These are phyloP conservation scores for Gymnopithys bicolor DNA, from an alignment of 2,797 vertebrate genomes.

Conservation along the genomic window DNA sequence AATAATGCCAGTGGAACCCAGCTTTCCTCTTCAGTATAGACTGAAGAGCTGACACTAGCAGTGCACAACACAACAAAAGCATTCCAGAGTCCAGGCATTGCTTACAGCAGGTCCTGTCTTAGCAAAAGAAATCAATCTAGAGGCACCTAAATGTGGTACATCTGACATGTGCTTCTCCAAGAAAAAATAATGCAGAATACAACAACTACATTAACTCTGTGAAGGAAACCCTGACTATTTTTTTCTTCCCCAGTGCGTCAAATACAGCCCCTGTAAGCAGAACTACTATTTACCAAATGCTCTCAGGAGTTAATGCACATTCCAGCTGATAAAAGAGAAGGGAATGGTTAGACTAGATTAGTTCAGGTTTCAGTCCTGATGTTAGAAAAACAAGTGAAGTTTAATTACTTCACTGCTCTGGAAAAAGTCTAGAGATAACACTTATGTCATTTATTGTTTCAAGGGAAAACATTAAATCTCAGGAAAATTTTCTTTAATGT, in stretches of 20 bases:
- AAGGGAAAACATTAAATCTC: slow-evolving; percentile 47
- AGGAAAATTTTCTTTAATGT: slow-evolving; percentile 42
- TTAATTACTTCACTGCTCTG: slow-evolving; percentile 42
- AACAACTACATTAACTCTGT: not conserved
- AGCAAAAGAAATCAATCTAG: not conserved
- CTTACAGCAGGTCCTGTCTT: not conserved
- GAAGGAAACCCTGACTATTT: not conserved
- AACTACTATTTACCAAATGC: not conserved
- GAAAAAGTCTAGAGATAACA: slow-evolving; percentile 45
- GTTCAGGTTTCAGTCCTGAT: slow-evolving; percentile 55
- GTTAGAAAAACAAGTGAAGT: slow-evolving; percentile 44
- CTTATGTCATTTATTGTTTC: slow-evolving; percentile 52
- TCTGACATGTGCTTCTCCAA: rapidly evolving
- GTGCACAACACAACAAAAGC: not conserved
- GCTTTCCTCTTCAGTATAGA: not conserved
- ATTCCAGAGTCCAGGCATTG: not conserved
- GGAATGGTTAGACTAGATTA: slow-evolving; percentile 60
- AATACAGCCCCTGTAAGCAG: not conserved
- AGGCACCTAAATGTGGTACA: not conserved
- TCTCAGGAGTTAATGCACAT: slow-evolving; percentile 4
- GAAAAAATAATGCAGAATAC: not conserved
- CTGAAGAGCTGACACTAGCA: not conserved
- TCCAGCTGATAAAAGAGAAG: slow-evolving; percentile 37
- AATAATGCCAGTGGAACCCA: not conserved
- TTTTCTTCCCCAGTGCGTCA: not conserved